Conservation (phyloP, 2,113 vertebrate species). For the Eulemur rufifrons region DNA sequence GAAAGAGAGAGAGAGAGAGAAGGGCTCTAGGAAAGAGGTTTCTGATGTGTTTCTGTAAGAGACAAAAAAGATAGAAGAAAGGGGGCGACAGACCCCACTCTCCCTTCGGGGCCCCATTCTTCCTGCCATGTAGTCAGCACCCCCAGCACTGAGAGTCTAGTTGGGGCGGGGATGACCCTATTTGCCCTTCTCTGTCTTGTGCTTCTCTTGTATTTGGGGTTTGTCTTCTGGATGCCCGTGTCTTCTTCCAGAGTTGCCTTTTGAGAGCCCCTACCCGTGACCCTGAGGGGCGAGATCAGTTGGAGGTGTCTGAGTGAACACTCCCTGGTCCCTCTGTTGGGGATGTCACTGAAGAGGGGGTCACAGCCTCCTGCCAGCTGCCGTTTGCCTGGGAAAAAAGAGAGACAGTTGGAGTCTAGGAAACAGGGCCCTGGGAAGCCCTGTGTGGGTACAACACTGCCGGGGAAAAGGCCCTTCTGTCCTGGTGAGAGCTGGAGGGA, state of each 20-base stretch:
- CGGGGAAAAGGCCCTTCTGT: background rate
- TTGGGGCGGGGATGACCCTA: background rate
- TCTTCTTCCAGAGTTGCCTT: conserved; percentile 51
- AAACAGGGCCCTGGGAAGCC: background rate
- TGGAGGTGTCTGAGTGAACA: conserved; percentile 93
- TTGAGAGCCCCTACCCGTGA: conserved; percentile 50
- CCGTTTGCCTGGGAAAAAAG: conserved; percentile 88
- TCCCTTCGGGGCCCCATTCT: conserved; percentile 33
- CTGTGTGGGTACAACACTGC: background rate
- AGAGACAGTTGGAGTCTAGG: background rate
- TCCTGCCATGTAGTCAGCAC: conserved; percentile 52
- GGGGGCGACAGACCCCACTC: conserved; percentile 24
- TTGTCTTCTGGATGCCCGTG: conserved; percentile 42
- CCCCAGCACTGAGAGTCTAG: conserved; percentile 47
- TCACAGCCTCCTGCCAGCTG: conserved; percentile 90
- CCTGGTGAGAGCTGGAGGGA: background rate
- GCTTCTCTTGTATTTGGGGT: conserved; percentile 70
- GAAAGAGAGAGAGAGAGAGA: background rate
- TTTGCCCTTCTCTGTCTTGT: conserved; percentile 67
- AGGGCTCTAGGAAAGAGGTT: conserved; percentile 10
- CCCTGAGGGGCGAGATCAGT: conserved; percentile 84
- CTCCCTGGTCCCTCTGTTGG: conserved; percentile 88
- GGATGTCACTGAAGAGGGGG: conserved; percentile 89
- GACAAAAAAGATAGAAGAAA: background rate
- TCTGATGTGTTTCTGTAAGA: background rate